Conservation (phyloP, 2,888 invertebrate species). For the Acanthosepion pharaonis region DNA sequence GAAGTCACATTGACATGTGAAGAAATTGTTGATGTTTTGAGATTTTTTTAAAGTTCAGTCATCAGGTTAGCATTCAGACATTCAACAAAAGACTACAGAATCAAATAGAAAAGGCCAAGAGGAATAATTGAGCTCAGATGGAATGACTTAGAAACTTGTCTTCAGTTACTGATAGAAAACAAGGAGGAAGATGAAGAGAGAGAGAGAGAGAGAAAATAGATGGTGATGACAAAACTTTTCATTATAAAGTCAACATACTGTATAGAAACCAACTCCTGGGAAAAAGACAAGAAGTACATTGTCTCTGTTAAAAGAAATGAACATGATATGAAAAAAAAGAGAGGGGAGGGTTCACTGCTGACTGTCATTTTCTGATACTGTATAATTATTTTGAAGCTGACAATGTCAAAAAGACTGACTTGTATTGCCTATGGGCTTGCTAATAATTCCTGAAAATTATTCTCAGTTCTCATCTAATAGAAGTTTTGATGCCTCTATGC, state of each 20-base stretch:
- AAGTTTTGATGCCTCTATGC: not conserved
- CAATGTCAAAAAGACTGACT: not conserved
- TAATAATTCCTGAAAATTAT: not conserved
- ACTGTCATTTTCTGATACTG: not conserved
- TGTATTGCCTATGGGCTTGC: not conserved
- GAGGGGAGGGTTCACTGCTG: not conserved
- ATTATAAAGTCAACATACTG: not conserved
- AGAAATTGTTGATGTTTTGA: not conserved
- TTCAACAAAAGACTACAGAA: not conserved
- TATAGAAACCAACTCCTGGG: not conserved
- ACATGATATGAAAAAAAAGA: not conserved
- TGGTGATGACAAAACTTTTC: not conserved
- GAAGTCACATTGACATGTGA: not conserved
- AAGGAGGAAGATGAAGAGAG: not conserved
- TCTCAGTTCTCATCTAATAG: not conserved
- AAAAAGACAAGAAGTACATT: not conserved
- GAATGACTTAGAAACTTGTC: not conserved
- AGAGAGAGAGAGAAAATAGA: not conserved
- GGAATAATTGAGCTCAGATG: not conserved
- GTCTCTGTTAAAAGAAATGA: not conserved
- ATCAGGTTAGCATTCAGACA: not conserved
- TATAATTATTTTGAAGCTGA: conserved; percentile 21
- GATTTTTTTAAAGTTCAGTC: not conserved
- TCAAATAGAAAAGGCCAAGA: not conserved
- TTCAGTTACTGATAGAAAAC: not conserved